Evolutionary conservation across 2,797 vertebrate species (phyloP).

Genomic region (Gobionotothen gibberifrons): DNA sequence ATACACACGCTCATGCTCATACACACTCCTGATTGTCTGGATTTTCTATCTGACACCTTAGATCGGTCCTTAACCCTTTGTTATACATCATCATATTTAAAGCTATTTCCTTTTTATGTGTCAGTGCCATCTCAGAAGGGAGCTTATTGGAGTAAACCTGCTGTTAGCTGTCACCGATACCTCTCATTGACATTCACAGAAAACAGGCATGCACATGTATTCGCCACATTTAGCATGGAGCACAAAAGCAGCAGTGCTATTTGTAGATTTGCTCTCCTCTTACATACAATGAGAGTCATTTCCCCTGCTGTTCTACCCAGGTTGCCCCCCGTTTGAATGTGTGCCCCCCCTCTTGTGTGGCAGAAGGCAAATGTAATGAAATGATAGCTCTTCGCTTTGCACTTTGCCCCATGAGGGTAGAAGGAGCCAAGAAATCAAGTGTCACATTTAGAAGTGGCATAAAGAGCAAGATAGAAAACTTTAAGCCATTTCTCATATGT

Average conservation of each 20-base stretch:
- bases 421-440: slow-evolving; percentile 21
- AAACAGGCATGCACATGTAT: neutral
- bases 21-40: neutral
- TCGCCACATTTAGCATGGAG: neutral
- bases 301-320: slow-evolving; percentile 14
- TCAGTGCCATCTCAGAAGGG: neutral
- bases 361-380: neutral
- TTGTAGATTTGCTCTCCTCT: slow-evolving; percentile 15
- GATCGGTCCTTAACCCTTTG: slow-evolving; percentile 3
- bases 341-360: slow-evolving; percentile 1
- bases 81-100: neutral
- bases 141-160: neutral
- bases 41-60: neutral
- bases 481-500: too few species aligned
- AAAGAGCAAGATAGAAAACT: neutral
- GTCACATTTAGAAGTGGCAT: slow-evolving; percentile 13
- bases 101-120: neutral
- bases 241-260: neutral
- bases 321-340: too few species aligned
- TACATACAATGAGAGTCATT: slow-evolving; percentile 17
- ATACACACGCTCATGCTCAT: neutral
- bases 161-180: neutral
- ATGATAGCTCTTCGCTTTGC: slow-evolving; percentile 20
- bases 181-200: neutral
- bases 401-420: slow-evolving; percentile 7